Conservation (phyloP, 2,113 vertebrate species). For the Oreochromis spilurus region DNA sequence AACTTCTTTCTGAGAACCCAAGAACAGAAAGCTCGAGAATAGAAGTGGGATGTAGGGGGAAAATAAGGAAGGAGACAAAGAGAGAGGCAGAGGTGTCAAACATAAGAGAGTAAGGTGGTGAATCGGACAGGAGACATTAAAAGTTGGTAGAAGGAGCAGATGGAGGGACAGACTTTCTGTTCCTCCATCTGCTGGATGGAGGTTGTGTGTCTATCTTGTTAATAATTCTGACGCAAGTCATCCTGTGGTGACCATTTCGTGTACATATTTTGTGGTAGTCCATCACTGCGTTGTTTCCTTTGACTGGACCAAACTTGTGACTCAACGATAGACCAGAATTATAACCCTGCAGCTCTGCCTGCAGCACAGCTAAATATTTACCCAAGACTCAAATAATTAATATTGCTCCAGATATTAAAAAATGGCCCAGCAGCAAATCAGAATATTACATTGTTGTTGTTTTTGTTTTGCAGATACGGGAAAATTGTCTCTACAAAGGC, state of each 20-base stretch:
- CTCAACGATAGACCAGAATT: neutral
- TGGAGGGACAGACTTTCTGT: neutral
- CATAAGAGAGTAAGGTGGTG: neutral
- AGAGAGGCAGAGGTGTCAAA: slow-evolving; percentile 24
- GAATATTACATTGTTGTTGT: slow-evolving; percentile 29
- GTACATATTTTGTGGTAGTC: neutral
- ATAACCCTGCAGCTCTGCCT: neutral
- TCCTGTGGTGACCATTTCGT: neutral
- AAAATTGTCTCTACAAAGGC: slow-evolving; percentile 99
- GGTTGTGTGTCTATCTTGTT: neutral
- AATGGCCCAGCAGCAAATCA: neutral
- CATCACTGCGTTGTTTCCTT: neutral
- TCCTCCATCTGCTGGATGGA: neutral
- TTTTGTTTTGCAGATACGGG: slow-evolving; percentile 83
- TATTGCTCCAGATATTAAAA: neutral
- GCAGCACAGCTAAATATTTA: neutral
- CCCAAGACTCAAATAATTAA: neutral
- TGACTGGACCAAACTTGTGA: neutral
- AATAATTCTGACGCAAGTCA: neutral
- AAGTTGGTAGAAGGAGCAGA: slow-evolving; percentile 12
- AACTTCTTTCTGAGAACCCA: slow-evolving; percentile 57
- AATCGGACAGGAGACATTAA: slow-evolving; percentile 11
- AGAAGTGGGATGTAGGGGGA: slow-evolving; percentile 4
- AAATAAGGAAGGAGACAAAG: slow-evolving; percentile 21
- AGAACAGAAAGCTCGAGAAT: slow-evolving; percentile 41